Percentiles rank a stretch among this genome's conserved stretches.
Conservation (phyloP, 2,888 invertebrate species). For the Phyllotreta cruciferae region DNA sequence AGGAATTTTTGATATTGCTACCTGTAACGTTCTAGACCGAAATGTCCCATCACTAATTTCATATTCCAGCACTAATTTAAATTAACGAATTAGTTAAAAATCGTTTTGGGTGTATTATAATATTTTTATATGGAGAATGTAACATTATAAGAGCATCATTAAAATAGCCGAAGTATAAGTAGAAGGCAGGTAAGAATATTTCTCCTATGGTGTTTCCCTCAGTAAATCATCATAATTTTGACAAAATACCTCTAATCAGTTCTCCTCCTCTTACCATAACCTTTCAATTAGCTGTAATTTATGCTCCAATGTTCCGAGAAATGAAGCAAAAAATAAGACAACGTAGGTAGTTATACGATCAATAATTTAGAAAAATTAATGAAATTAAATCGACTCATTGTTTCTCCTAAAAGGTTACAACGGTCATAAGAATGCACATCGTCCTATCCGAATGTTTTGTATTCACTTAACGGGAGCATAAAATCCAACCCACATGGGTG, state of each 20-base stretch:
- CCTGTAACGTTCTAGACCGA: slow-evolving; percentile 1
- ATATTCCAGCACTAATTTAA: too few relatives aligned
- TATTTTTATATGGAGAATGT: too few relatives aligned
- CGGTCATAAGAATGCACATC: slow-evolving; percentile 11
- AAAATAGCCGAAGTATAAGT: slow-evolving; percentile 8
- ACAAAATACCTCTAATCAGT: slow-evolving; percentile 34
- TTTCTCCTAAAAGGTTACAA: slow-evolving; percentile 6
- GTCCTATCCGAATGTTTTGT: slow-evolving; percentile 21
- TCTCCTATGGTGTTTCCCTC: slow-evolving; percentile 9
- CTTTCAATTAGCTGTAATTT: slow-evolving; percentile 33
- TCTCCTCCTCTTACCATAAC: slow-evolving; percentile 24
- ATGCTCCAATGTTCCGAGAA: slow-evolving; percentile 1
- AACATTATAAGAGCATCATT: background rate
- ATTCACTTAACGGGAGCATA: slow-evolving; percentile 45
- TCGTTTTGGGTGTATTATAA: too few relatives aligned
- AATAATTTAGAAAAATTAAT: too few relatives aligned
- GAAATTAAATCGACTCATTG: too few relatives aligned
- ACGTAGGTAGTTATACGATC: too few relatives aligned
- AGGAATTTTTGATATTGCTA: slow-evolving; percentile 30
- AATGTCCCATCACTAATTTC: background rate
- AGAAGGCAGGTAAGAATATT: slow-evolving; percentile 17
- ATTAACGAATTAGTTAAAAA: too few relatives aligned
- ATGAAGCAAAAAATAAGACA: too few relatives aligned
- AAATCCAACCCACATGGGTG: slow-evolving; percentile 48
- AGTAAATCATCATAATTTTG: slow-evolving; percentile 31